Evolutionary conservation across 2,113 vertebrate species (phyloP).

Genomic region (Paraplagusia blochii): DNA sequence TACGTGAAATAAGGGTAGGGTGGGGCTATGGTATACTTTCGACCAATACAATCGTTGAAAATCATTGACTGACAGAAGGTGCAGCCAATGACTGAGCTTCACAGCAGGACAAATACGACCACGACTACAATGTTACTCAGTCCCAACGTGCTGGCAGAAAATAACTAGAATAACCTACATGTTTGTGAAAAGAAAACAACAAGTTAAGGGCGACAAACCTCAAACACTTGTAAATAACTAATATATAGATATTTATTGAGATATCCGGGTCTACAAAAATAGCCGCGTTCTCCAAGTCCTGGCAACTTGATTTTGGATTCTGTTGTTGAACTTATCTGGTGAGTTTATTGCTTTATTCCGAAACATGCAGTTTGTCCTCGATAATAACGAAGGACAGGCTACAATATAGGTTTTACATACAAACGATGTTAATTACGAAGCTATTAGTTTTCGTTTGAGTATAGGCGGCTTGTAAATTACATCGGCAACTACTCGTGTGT

Average conservation of each 20-base stretch:
- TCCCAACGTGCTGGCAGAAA: slow-evolving; percentile 21
- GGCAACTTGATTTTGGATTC: slow-evolving; percentile 52
- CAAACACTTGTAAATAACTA: neutral
- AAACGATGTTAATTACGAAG: no score
- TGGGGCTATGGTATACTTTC: neutral
- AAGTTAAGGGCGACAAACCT: slow-evolving; percentile 4
- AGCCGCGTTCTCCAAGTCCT: slow-evolving; percentile 5
- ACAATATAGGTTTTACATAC: no score
- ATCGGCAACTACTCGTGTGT: no score
- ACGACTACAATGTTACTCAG: slow-evolving; percentile 32
- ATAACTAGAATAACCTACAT: slow-evolving; percentile 21
- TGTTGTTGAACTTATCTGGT: slow-evolving; percentile 61
- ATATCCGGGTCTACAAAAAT: slow-evolving; percentile 31
- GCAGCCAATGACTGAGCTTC: slow-evolving; percentile 39
- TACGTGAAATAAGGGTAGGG: slow-evolving; percentile 35
- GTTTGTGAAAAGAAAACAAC: slow-evolving; percentile 6
- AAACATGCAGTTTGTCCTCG: neutral
- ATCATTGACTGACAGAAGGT: slow-evolving; percentile 13
- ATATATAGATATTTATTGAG: slow-evolving; percentile 11
- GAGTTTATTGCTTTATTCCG: slow-evolving; percentile 45
- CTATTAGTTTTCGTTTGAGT: no score
- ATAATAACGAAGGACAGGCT: neutral
- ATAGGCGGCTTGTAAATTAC: no score
- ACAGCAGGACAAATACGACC: slow-evolving; percentile 46
- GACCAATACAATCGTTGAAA: slow-evolving; percentile 31